A percentile compares a stretch with the other conserved stretches of the same genome.
These are phyloP conservation scores for Stigmatopora nigra DNA, from an alignment of 2,113 vertebrate species.

Conservation along the genomic window DNA sequence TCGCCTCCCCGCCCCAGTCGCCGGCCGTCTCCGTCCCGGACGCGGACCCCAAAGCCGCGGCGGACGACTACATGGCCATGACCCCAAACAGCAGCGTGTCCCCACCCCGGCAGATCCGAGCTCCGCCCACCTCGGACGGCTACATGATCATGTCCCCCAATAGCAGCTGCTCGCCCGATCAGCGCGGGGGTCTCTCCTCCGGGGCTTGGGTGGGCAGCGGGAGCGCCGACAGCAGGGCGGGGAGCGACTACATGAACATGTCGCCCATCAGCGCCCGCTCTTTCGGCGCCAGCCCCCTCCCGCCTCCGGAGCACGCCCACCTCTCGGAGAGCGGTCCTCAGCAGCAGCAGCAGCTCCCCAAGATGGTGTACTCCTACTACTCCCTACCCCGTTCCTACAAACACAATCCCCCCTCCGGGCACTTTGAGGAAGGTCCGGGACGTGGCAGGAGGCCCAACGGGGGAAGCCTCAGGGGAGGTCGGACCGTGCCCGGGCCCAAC, in stretches of 20 bases:
- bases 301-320: slow-evolving; percentile 41
- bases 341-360: slow-evolving; percentile 59
- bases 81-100: slow-evolving; percentile 71
- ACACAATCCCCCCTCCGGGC: slow-evolving; percentile 52
- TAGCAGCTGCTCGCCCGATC: slow-evolving; percentile 73
- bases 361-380: slow-evolving; percentile 72
- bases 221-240: slow-evolving; percentile 60
- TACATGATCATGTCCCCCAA: slow-evolving; percentile 78
- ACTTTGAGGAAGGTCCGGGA: slow-evolving; percentile 58
- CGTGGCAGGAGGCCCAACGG: slow-evolving; percentile 55
- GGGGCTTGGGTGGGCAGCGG: slow-evolving; percentile 60
- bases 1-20: slow-evolving; percentile 54
- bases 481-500: slow-evolving; percentile 24
- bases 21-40: slow-evolving; percentile 59
- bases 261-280: slow-evolving; percentile 70
- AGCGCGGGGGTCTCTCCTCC: slow-evolving; percentile 52
- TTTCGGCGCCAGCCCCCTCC: slow-evolving; percentile 63
- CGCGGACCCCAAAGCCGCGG: slow-evolving; percentile 51
- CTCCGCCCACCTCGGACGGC: slow-evolving; percentile 59
- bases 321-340: slow-evolving; percentile 45
- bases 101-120: slow-evolving; percentile 66
- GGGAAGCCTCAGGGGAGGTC: slow-evolving; percentile 34
- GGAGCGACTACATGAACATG: slow-evolving; percentile 79
- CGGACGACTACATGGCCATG: slow-evolving; percentile 76
- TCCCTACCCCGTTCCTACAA: slow-evolving; percentile 73